A percentile compares a stretch with the other conserved stretches of the same genome.
These are phyloP conservation scores for Mimachlamys varia DNA, from an alignment of 2,888 invertebrate species.

Conservation along the genomic window DNA sequence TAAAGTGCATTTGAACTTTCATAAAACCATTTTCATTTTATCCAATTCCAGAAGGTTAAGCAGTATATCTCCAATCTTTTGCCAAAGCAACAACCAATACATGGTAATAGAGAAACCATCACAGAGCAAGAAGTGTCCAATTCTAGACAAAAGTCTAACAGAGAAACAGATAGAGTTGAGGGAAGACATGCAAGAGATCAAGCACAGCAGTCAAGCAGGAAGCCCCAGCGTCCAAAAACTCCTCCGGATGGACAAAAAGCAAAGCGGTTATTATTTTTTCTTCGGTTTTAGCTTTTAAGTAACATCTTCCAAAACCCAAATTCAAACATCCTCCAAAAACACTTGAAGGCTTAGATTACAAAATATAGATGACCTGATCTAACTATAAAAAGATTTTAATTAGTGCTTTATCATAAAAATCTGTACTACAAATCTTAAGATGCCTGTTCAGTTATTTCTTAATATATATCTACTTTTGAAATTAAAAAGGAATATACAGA, in stretches of 20 bases:
- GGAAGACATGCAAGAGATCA: neutral
- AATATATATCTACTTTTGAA: too few species aligned
- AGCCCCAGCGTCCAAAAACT: neutral
- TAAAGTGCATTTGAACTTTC: neutral
- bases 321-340: too few species aligned
- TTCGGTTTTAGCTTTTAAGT: too few species aligned
- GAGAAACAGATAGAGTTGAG: neutral
- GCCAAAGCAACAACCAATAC: neutral
- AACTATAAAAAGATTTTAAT: too few species aligned
- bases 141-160: neutral
- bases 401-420: too few species aligned
- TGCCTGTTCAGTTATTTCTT: too few species aligned
- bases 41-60: neutral
- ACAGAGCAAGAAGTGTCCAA: neutral
- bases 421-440: too few species aligned
- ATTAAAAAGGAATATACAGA: too few species aligned
- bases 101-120: neutral
- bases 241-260: neutral
- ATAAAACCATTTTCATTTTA: neutral
- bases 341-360: too few species aligned
- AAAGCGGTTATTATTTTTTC: neutral
- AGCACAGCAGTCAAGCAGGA: neutral
- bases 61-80: constrained; percentile 14
- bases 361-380: too few species aligned
- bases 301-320: too few species aligned